Evolutionary conservation across 2,113 vertebrate genomes (phyloP).

Genomic region (Vimba vimba): DNA sequence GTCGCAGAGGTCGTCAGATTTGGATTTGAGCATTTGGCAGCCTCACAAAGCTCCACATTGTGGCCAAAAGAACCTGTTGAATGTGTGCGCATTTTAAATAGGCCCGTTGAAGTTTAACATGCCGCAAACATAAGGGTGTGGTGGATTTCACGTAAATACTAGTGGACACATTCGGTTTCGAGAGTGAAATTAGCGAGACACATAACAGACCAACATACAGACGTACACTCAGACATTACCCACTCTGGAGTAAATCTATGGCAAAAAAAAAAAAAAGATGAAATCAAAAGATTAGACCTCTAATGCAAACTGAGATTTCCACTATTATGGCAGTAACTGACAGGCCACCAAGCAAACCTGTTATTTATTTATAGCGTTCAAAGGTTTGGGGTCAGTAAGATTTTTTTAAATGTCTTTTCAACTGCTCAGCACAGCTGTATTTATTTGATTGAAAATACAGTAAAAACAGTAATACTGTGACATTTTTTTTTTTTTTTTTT

Average conservation of each 20-base stretch:
- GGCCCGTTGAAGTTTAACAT: slow-evolving; percentile 56
- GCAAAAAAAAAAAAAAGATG: slow-evolving; percentile 1
- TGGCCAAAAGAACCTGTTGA: slow-evolving; percentile 50
- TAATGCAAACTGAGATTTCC: slow-evolving; percentile 11
- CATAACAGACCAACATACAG: slow-evolving; percentile 70
- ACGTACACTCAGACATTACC: slow-evolving; percentile 51
- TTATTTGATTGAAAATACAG: neutral
- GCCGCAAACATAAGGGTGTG: slow-evolving; percentile 66
- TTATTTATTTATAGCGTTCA: neutral
- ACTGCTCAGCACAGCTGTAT: neutral
- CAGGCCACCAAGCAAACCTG: neutral
- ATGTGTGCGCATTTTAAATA: slow-evolving; percentile 51
- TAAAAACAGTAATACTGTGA: neutral
- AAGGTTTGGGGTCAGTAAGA: neutral
- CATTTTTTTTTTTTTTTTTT: neutral
- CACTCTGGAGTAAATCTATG: slow-evolving; percentile 30
- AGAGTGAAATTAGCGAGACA: slow-evolving; percentile 73
- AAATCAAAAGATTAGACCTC: slow-evolving; percentile 43
- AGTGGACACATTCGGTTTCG: slow-evolving; percentile 70
- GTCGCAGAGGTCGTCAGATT: slow-evolving; percentile 10
- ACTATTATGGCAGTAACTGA: slow-evolving; percentile 25
- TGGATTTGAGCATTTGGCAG: slow-evolving; percentile 47
- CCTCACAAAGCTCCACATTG: slow-evolving; percentile 55
- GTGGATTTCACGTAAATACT: slow-evolving; percentile 76
- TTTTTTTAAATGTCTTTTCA: neutral